phyloP scores from a whole-genome alignment of 2,113 vertebrate genomes.

The Cichladusa arquata region DNA sequence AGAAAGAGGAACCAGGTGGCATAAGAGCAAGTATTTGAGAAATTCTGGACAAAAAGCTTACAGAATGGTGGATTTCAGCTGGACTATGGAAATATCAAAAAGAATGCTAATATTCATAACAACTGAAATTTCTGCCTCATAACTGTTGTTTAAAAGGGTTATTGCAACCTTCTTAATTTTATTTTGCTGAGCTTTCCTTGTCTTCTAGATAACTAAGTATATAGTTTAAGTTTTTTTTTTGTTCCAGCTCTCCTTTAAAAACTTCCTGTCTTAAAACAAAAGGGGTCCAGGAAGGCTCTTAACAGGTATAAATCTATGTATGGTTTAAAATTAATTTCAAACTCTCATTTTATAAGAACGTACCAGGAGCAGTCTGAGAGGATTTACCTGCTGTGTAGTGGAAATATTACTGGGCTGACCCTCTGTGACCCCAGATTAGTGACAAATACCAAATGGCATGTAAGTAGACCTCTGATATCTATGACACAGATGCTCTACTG shows the following conservation, averaged over 20 bases:
- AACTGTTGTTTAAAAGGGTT: neutral
- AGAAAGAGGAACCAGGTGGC: neutral
- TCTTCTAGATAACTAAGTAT: neutral
- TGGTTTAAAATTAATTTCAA: neutral
- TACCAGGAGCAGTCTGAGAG: neutral
- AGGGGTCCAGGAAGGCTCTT: neutral
- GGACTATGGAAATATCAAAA: neutral
- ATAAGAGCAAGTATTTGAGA: neutral
- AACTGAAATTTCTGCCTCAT: fast-evolving
- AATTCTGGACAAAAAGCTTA: neutral
- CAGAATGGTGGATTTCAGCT: neutral
- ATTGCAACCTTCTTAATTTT: neutral
- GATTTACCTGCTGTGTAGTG: neutral
- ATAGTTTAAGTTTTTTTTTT: neutral
- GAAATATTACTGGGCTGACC: neutral
- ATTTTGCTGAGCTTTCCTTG: neutral
- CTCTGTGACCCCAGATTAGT: neutral
- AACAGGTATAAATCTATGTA: neutral
- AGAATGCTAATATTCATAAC: neutral
- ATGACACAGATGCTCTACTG: neutral
- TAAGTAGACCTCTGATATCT: neutral
- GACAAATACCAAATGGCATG: neutral
- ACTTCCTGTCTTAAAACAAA: neutral
- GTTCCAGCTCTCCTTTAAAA: neutral
- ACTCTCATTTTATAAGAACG: neutral